Conservation (phyloP, 2,113 vertebrate genomes). For the Microcebus ravelobensis region DNA sequence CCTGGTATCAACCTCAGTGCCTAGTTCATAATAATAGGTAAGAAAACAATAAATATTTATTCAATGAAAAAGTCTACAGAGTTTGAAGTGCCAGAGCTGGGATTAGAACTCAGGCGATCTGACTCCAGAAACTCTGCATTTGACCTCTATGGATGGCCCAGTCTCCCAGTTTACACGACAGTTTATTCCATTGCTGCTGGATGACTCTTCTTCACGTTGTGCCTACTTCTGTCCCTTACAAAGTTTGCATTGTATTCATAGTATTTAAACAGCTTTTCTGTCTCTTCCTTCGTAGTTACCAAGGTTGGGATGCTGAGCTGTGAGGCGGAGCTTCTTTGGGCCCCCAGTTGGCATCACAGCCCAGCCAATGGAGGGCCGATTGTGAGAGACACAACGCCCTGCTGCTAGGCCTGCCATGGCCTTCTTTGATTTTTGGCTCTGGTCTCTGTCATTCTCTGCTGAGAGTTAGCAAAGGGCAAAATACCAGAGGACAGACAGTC, state of each 20-base stretch:
- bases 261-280: not conserved
- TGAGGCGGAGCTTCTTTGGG: not conserved
- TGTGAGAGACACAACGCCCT: not conserved
- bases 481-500: slow-evolving; percentile 30
- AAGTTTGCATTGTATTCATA: not conserved
- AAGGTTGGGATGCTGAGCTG: not conserved
- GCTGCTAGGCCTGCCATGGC: not conserved
- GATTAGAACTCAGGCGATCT: not conserved
- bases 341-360: not conserved
- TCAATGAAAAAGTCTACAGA: not conserved
- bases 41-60: not conserved
- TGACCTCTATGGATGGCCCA: not conserved
- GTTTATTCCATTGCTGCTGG: not conserved
- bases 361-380: not conserved
- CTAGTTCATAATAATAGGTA: not conserved
- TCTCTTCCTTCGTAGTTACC: not conserved
- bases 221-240: not conserved
- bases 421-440: not conserved
- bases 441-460: not conserved
- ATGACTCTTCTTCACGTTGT: not conserved
- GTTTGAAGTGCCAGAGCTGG: not conserved
- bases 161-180: not conserved
- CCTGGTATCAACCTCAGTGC: not conserved
- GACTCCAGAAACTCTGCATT: not conserved
- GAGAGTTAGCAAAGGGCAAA: slow-evolving; percentile 26